Conservation (phyloP, 1,140 invertebrate genomes). For the Diorhabda carinulata region DNA sequence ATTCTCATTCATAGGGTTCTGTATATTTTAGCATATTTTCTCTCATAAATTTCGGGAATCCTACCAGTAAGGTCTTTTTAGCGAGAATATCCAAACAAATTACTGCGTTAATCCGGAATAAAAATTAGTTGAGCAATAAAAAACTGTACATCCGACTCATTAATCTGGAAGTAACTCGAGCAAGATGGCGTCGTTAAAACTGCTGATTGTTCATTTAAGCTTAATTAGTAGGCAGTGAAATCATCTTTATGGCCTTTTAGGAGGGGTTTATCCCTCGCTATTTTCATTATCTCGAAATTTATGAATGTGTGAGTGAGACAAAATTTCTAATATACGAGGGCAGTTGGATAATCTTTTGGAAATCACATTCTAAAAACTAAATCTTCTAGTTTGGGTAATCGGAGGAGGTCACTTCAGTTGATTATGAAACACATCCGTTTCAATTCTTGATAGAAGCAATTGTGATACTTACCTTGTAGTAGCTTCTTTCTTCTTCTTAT, state of each 20-base stretch:
- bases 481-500: too few species aligned
- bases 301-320: not conserved
- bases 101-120: slow-evolving; percentile 25
- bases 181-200: slow-evolving; percentile 43
- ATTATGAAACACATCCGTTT: too few species aligned
- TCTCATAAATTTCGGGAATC: not conserved
- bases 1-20: too few species aligned
- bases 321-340: not conserved
- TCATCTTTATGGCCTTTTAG: slow-evolving; percentile 36
- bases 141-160: slow-evolving; percentile 25
- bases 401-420: too few species aligned
- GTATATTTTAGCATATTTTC: not conserved
- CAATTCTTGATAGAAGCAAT: too few species aligned
- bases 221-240: slow-evolving; percentile 43
- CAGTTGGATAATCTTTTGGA: too few species aligned
- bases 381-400: too few species aligned
- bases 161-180: slow-evolving; percentile 41
- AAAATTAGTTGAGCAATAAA: slow-evolving; percentile 18
- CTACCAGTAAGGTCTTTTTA: not conserved
- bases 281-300: not conserved
- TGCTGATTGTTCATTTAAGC: slow-evolving; percentile 45
- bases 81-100: slow-evolving; percentile 28
- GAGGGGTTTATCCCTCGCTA: not conserved
- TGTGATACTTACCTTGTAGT: too few species aligned
- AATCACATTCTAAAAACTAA: too few species aligned